A percentile compares a stretch with the other conserved stretches of the same genome.
These are phyloP conservation scores for Eucriotettix oculatus DNA, from an alignment of 2,888 invertebrate species.

Conservation along the genomic window DNA sequence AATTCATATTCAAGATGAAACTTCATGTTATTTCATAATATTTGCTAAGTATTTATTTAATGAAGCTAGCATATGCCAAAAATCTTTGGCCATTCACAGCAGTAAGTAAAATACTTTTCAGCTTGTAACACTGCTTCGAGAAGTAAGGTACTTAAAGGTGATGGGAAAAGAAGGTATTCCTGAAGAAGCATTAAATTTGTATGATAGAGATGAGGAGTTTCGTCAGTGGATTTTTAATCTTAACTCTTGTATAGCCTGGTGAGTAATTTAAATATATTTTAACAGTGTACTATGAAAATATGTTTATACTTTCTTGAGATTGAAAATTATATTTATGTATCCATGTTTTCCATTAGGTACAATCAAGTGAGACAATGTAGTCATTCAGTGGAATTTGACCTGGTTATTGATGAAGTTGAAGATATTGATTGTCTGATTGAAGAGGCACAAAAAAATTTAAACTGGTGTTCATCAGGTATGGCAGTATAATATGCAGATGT, in stretches of 20 bases:
- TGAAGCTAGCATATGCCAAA: slow-evolving; percentile 3
- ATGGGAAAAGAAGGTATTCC: slow-evolving; percentile 46
- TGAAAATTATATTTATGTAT: too few species aligned
- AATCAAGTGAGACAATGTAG: slow-evolving; percentile 62
- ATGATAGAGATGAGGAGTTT: slow-evolving; percentile 49
- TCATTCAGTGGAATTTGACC: slow-evolving; percentile 55
- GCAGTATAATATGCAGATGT: too few species aligned
- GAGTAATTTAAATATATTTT: not conserved
- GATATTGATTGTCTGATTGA: slow-evolving; percentile 55
- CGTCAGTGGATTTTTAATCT: slow-evolving; percentile 25
- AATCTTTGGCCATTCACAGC: too few species aligned
- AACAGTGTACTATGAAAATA: slow-evolving; percentile 12
- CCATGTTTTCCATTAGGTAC: slow-evolving; percentile 37
- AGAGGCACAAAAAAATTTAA: slow-evolving; percentile 48
- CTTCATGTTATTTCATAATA: not conserved
- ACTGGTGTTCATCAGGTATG: slow-evolving; percentile 70
- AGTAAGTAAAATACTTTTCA: slow-evolving; percentile 18
- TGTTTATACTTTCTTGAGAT: too few species aligned
- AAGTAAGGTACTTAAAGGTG: slow-evolving; percentile 62
- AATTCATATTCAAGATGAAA: too few species aligned
- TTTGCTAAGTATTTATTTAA: not conserved
- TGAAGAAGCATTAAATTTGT: slow-evolving; percentile 43
- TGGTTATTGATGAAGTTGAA: slow-evolving; percentile 58
- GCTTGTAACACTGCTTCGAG: slow-evolving; percentile 57
- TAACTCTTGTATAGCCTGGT: slow-evolving; percentile 6